Base-by-base conservation (phyloP, 2,113 vertebrate genomes). In the Poecilia latipinna region DNA sequence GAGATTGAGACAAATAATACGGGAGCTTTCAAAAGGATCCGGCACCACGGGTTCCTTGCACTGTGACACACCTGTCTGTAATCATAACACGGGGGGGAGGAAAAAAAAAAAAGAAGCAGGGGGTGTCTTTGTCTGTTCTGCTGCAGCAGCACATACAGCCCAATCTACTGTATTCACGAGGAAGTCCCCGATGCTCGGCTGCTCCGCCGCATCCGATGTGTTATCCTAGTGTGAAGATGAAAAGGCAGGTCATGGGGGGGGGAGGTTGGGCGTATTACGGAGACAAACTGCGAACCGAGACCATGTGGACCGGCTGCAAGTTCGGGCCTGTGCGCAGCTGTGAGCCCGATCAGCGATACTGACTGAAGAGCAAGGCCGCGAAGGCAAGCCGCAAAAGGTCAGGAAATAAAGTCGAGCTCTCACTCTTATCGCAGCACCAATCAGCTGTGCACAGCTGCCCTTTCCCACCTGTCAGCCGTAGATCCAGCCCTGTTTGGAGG, bases 351-450 rank as follows among this genome's bases (percentile, higher is more conserved):
- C 88, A 91, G 91, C 89, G 88, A 86, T 88, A 83, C 88, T 89
- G 93, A 92, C 91, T 80, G 90, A 83, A 74, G 82, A 79, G 71
- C 77, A 82, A 86, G 75, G 70, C 82, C 70, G 80, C 37, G 82
- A 75, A 89, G 88, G 86, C 79, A 54, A 87, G 81, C 82, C 8
- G 37, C 77, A 35, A 94, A 94, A 94, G 93, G 94, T 95, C 93
- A 93, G 80, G 86, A 89, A 85, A 94, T 91, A 91, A 93, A 94
- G 89, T 85, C 89, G 54, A 91, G 85, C 88, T 77, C 87, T 92
- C 82, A 69, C 72, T 92, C 91, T 93, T 87, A 90, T 87, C 91
- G 83, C 87, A 87, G 80, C 80, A 86, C 90, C 92, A 93, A 91
- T 93, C 91, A 90, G 77, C 85, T 92, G 77, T 79, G 89, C 82